These are phyloP conservation scores for Cistogaster globosa DNA, from an alignment of 2,888 invertebrate genomes.

Conservation along the genomic window DNA sequence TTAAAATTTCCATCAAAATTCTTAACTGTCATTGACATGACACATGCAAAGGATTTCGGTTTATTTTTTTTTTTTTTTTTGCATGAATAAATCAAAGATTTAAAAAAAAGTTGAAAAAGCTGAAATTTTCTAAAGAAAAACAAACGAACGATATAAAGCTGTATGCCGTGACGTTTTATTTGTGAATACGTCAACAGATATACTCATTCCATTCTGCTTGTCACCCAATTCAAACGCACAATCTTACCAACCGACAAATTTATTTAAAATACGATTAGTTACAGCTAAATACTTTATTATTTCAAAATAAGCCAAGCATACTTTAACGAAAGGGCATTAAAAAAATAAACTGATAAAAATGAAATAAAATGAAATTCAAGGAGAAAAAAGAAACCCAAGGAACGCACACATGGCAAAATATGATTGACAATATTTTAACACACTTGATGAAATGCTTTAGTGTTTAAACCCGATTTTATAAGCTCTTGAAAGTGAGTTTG, in stretches of 20 bases:
- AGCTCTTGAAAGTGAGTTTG: constrained; percentile 41
- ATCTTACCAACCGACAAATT: constrained; percentile 24
- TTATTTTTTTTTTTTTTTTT: neutral
- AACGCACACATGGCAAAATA: constrained; percentile 60
- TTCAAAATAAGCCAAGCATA: constrained; percentile 54
- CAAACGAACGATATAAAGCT: neutral
- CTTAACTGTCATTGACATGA: constrained; percentile 18
- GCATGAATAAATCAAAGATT: constrained; percentile 2
- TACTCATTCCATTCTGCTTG: no score
- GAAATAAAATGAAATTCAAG: neutral
- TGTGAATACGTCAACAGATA: constrained; percentile 21
- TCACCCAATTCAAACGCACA: neutral
- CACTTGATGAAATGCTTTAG: constrained; percentile 66
- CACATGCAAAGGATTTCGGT: constrained; percentile 13
- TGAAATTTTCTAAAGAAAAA: neutral
- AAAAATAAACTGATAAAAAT: neutral
- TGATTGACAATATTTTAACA: constrained; percentile 69
- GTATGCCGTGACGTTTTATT: constrained; percentile 3
- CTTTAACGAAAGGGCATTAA: constrained; percentile 33
- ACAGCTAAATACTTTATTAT: constrained; percentile 62
- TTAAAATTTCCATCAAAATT: neutral
- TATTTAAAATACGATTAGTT: constrained; percentile 60
- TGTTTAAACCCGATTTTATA: constrained; percentile 12
- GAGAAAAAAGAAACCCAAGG: neutral
- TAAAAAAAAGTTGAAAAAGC: neutral